Evolutionary conservation across 2,113 vertebrate species (phyloP), one percentile per base, ranked within the genome.

Genomic region (Myotis yumanensis): DNA sequence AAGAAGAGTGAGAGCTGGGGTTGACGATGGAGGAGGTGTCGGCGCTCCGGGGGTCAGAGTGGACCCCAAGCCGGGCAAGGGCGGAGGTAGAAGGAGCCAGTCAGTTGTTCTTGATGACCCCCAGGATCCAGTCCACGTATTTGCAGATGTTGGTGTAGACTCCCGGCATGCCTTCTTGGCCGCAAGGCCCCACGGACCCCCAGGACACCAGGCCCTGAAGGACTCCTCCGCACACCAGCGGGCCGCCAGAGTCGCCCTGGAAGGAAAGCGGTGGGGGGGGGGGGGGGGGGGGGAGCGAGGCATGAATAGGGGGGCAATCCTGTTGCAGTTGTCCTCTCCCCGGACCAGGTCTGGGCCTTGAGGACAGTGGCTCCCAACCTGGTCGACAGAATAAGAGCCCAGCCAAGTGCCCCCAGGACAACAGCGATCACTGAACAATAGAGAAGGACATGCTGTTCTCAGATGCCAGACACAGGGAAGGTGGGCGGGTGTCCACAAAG

Each of bases 171-270:
- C 95, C 93, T 17, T 64, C 43, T 23, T 94, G 96, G 10, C 94
- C 97, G 0, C 98, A 98, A n/a, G 91, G 94, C 17, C 43, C 91
- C 35, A 96, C 92, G 5, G 95, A 89, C 2, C 98, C 98, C 98
- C 97, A 97, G 30, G 98, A 97, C 52, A 98, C 97, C 32, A 98
- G 73, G 1, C 98, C 97, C 46, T 97, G 97, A 54, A 98, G 97
- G 79, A 95, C 92, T 4, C 94, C 96, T 1, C 86, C 86, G 32
- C 98, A 98, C 6, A 98, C 97, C 66, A 98, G 71, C 46, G 97
- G 97, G 0, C 98, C 97, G 8, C 98, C 98, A 17, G 97, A 98
- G 72, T 98, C 98, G 22, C 97, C 97, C 98, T 98, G 82, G 28
- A 95, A 97, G 73, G 64, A 48, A 96, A 46, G n/a, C n/a, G n/a